These are phyloP conservation scores for Chymomyza fuscimana DNA, from an alignment of 2,888 invertebrate species.

Conservation along the genomic window DNA sequence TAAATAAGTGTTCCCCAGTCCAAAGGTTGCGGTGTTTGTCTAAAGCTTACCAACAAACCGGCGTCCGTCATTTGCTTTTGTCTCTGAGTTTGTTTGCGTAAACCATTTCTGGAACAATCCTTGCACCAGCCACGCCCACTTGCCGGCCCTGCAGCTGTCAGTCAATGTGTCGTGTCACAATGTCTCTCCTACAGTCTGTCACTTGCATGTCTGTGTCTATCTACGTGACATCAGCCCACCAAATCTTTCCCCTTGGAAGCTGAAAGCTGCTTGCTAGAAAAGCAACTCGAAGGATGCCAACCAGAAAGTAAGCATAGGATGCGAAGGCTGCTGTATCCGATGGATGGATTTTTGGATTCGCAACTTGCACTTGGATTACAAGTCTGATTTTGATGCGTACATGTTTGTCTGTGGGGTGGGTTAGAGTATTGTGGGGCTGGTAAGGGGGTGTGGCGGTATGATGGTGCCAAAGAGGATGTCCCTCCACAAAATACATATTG, in stretches of 20 bases:
- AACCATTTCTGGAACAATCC: constrained; percentile 68
- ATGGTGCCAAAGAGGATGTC: neutral
- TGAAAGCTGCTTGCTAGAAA: constrained; percentile 45
- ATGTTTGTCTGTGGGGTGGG: constrained; percentile 48
- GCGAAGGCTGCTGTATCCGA: constrained; percentile 63
- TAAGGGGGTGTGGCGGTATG: neutral
- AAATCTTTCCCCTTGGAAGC: constrained; percentile 52
- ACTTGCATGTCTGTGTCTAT: constrained; percentile 75
- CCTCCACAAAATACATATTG: constrained; percentile 45
- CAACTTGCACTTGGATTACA: constrained; percentile 75
- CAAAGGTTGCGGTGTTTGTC: neutral
- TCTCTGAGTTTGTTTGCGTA: constrained; percentile 74
- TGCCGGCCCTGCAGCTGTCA: constrained; percentile 69
- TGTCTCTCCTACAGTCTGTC: constrained; percentile 78
- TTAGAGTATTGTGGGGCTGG: neutral
- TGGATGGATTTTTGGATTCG: constrained; percentile 75
- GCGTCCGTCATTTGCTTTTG: constrained; percentile 73
- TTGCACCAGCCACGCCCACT: constrained; percentile 46
- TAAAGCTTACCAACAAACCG: constrained; percentile 43
- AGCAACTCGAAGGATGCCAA: constrained; percentile 17
- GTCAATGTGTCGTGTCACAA: constrained; percentile 77
- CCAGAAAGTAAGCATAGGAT: constrained; percentile 32
- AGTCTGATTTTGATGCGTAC: constrained; percentile 76
- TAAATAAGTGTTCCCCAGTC: constrained; percentile 38
- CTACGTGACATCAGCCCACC: constrained; percentile 75